Percentiles rank a stretch among this genome's conserved stretches.
These are phyloP conservation scores for Linepithema humile DNA, from an alignment of 1,140 invertebrate species.

Conservation along the genomic window DNA sequence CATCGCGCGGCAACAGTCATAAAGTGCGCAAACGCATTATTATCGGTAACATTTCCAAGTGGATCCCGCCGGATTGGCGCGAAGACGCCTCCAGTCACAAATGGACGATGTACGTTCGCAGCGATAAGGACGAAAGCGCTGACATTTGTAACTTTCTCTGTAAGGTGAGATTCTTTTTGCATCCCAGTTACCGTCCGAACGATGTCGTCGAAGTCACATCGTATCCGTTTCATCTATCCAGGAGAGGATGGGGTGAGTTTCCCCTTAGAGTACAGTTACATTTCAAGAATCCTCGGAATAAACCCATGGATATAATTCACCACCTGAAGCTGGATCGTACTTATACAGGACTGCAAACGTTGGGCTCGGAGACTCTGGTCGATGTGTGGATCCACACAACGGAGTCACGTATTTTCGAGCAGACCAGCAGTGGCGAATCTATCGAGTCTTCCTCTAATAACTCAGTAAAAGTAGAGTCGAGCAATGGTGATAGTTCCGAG, in stretches of 20 bases:
- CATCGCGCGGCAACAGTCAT: conserved; percentile 75
- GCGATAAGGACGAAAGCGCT: conserved; percentile 85
- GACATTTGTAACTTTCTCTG: conserved; percentile 88
- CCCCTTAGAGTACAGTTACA: conserved; percentile 92
- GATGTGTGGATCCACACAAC: conserved; percentile 88
- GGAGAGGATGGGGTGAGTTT: conserved; percentile 96
- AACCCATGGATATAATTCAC: conserved; percentile 92
- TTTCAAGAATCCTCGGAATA: conserved; percentile 90
- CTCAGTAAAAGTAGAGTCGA: background rate
- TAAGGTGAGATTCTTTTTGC: conserved; percentile 92
- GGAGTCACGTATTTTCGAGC: conserved; percentile 24
- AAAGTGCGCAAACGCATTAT: conserved; percentile 84
- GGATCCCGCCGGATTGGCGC: conserved; percentile 88
- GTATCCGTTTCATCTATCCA: conserved; percentile 92
- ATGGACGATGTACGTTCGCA: conserved; percentile 95
- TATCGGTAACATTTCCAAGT: conserved; percentile 95
- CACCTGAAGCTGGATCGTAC: conserved; percentile 92
- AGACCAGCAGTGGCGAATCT: background rate
- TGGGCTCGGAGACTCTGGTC: conserved; percentile 91
- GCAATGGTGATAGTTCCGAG: background rate
- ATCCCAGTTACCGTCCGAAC: conserved; percentile 95
- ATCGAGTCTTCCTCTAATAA: background rate
- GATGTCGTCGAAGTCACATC: conserved; percentile 91
- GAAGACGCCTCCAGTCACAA: conserved; percentile 92
- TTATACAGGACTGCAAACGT: conserved; percentile 93